These are phyloP conservation scores for Panzeria rudis DNA, from an alignment of 2,888 invertebrate genomes.

Conservation along the genomic window DNA sequence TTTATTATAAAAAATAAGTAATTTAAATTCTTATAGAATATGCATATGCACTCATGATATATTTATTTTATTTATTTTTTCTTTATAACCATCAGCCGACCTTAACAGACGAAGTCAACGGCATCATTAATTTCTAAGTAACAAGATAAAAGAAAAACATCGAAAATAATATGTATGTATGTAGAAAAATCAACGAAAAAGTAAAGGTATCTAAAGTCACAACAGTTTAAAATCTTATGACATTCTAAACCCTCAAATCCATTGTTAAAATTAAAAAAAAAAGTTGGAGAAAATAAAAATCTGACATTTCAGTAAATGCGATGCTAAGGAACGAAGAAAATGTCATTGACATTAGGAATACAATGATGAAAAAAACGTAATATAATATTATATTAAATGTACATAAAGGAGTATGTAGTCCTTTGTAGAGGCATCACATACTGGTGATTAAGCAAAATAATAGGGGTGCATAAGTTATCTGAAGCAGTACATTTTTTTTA, in stretches of 20 bases:
- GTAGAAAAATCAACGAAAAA: conserved; percentile 1
- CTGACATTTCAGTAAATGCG: conserved; percentile 27
- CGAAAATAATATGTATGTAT: neutral
- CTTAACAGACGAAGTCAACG: conserved; percentile 8
- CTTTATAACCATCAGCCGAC: neutral
- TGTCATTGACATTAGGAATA: conserved; percentile 51
- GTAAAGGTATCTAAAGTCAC: conserved; percentile 31
- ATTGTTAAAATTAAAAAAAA: conserved; percentile 53
- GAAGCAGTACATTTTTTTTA: too few species aligned
- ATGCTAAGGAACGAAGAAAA: conserved; percentile 13
- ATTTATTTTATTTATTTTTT: neutral
- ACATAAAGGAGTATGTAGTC: neutral
- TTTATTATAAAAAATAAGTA: too few species aligned
- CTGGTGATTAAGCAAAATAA: neutral
- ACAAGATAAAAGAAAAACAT: neutral
- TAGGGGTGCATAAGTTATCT: too few species aligned
- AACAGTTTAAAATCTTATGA: conserved; percentile 18
- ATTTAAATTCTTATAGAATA: too few species aligned
- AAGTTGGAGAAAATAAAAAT: neutral
- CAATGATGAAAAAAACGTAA: conserved; percentile 16
- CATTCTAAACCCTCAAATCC: conserved; percentile 36
- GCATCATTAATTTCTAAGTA: conserved; percentile 1
- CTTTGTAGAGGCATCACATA: neutral
- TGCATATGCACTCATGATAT: too few species aligned
- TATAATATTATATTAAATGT: conserved; percentile 1